Evolutionary conservation across 2,888 invertebrate genomes (phyloP).

Genomic region (Psylliodes chrysocephalus): DNA sequence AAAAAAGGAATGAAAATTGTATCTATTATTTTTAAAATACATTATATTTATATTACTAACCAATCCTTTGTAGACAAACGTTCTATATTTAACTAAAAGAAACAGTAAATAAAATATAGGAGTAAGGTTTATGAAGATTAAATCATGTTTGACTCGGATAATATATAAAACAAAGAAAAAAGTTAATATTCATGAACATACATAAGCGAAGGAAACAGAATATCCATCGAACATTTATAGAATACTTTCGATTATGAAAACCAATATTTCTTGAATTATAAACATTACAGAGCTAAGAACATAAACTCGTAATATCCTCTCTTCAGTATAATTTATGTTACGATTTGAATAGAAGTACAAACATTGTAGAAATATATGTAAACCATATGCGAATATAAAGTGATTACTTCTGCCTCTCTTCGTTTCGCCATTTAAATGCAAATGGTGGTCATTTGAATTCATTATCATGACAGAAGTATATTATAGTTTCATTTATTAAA

Average conservation of each 20-base stretch:
- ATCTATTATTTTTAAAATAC: too few species aligned
- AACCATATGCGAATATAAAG: constrained; percentile 45
- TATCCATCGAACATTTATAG: constrained; percentile 10
- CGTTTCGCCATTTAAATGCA: constrained; percentile 43
- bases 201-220: constrained; percentile 13
- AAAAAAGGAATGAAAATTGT: too few species aligned
- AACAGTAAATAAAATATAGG: too few species aligned
- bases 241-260: constrained; percentile 20
- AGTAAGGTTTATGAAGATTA: too few species aligned
- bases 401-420: constrained; percentile 40
- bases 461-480: constrained; percentile 44
- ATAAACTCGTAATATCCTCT: constrained; percentile 25
- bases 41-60: too few species aligned
- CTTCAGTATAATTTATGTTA: constrained; percentile 25
- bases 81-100: too few species aligned
- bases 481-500: constrained; percentile 48
- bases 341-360: constrained; percentile 30
- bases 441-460: constrained; percentile 45
- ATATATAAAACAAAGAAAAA: neutral
- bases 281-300: constrained; percentile 19
- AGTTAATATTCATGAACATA: neutral
- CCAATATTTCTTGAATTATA: constrained; percentile 31
- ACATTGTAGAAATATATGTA: constrained; percentile 40
- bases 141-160: neutral
- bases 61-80: too few species aligned